These are phyloP conservation scores for Baryphthengus martii DNA, from an alignment of 2,113 vertebrate species.

Conservation along the genomic window DNA sequence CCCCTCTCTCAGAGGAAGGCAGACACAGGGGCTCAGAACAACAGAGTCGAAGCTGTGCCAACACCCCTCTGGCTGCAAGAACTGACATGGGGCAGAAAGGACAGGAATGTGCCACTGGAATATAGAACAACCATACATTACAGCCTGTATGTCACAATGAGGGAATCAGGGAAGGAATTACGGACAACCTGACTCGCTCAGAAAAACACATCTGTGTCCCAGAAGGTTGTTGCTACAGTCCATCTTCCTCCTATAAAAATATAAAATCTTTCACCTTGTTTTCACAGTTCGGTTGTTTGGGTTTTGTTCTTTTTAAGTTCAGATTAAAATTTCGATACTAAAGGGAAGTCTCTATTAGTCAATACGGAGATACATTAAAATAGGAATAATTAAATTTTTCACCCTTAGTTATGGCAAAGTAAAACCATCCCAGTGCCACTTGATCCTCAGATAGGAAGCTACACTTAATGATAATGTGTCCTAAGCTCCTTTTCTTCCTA, in stretches of 20 bases:
- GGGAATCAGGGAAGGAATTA: neutral
- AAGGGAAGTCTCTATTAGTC: neutral
- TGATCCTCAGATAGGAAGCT: neutral
- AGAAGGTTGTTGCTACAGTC: neutral
- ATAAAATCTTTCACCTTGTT: neutral
- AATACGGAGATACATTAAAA: neutral
- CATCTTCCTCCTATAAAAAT: neutral
- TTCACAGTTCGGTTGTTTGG: neutral
- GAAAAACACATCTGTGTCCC: neutral
- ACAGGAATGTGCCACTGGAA: neutral
- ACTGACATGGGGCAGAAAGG: neutral
- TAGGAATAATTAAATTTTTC: neutral
- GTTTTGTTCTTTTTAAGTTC: neutral
- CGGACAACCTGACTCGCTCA: neutral
- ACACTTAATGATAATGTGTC: neutral
- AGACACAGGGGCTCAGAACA: fast-evolving
- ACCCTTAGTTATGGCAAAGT: neutral
- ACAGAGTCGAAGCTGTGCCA: neutral
- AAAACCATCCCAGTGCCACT: neutral
- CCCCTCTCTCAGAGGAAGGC: neutral
- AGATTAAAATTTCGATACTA: neutral
- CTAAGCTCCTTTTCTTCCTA: neutral
- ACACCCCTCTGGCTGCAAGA: neutral
- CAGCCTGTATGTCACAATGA: fast-evolving
- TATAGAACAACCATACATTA: fast-evolving